Conservation (phyloP, 2,888 invertebrate species). For the Priocnemis perturbator region DNA sequence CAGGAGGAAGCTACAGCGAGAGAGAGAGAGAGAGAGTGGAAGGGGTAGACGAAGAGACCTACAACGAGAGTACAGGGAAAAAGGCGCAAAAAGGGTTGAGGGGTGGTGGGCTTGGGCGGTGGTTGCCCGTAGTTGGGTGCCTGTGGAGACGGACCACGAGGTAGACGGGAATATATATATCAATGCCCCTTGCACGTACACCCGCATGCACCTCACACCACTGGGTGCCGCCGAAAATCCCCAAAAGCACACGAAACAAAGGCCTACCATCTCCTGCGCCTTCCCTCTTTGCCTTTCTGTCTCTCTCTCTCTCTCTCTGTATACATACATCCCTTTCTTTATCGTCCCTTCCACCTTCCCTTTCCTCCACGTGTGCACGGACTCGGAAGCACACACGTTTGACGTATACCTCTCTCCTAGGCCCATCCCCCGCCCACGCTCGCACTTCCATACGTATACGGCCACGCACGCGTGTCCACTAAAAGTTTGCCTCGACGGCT, state of each 20-base stretch:
- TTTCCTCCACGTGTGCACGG: conserved; percentile 9
- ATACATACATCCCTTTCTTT: conserved; percentile 9
- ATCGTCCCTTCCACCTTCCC: conserved; percentile 16
- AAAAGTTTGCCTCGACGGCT: conserved; percentile 13
- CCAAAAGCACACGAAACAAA: conserved; percentile 67
- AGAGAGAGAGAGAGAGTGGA: not conserved
- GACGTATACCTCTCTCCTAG: not conserved
- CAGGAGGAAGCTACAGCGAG: conserved; percentile 32
- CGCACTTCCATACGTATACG: not conserved
- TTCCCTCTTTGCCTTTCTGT: conserved; percentile 20
- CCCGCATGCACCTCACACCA: conserved; percentile 54
- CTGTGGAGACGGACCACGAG: conserved; percentile 45
- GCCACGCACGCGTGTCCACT: conserved; percentile 5
- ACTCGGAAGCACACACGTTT: not conserved
- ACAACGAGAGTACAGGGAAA: conserved; percentile 1
- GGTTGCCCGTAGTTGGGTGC: conserved; percentile 26
- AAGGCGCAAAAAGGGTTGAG: conserved; percentile 41
- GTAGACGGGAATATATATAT: conserved; percentile 61
- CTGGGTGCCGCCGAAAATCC: conserved; percentile 64
- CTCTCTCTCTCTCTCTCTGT: conserved; percentile 11
- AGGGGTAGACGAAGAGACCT: conserved; percentile 4
- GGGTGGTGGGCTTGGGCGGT: conserved; percentile 23
- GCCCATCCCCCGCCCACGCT: not conserved
- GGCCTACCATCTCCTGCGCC: conserved; percentile 40
- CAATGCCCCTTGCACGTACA: conserved; percentile 52